Conservation (phyloP, 2,797 vertebrate genomes). For the Danio tinwini region DNA sequence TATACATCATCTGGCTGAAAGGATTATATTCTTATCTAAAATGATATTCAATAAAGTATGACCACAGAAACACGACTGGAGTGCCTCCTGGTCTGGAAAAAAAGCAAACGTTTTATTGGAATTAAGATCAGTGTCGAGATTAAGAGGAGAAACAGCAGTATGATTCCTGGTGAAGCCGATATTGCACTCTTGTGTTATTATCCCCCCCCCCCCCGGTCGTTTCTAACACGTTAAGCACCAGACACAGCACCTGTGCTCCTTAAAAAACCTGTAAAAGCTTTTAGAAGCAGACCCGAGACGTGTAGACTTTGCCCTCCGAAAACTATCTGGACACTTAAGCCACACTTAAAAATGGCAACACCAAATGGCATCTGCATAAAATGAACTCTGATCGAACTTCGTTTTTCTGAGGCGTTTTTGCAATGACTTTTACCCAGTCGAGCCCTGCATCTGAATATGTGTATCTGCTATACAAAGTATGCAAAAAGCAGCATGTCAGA, state of each 20-base stretch:
- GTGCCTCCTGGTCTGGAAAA: constrained; percentile 76
- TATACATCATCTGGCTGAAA: constrained; percentile 82
- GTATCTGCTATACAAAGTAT: constrained; percentile 1
- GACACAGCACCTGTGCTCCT: constrained; percentile 30
- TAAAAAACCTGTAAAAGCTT: constrained; percentile 30
- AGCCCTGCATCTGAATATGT: background rate
- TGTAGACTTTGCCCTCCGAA: constrained; percentile 11
- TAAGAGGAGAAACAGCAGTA: constrained; percentile 78
- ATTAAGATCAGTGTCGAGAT: constrained; percentile 86
- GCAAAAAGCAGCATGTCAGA: constrained; percentile 14
- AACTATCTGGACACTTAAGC: constrained; percentile 12
- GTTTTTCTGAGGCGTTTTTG: background rate
- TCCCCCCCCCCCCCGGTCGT: background rate
- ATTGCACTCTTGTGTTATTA: constrained; percentile 70
- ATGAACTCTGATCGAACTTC: background rate
- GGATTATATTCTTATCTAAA: constrained; percentile 88
- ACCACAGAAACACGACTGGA: constrained; percentile 79
- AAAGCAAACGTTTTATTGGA: constrained; percentile 80
- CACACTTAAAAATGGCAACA: constrained; percentile 15
- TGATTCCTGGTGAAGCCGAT: constrained; percentile 76
- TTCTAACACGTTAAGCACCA: constrained; percentile 25
- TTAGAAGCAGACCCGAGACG: constrained; percentile 17
- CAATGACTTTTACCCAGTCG: constrained; percentile 28
- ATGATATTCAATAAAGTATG: constrained; percentile 88
- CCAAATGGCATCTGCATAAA: constrained; percentile 11